phyloP scores from a whole-genome alignment of 2,888 invertebrate genomes.

The Melinopterus prodromus region DNA sequence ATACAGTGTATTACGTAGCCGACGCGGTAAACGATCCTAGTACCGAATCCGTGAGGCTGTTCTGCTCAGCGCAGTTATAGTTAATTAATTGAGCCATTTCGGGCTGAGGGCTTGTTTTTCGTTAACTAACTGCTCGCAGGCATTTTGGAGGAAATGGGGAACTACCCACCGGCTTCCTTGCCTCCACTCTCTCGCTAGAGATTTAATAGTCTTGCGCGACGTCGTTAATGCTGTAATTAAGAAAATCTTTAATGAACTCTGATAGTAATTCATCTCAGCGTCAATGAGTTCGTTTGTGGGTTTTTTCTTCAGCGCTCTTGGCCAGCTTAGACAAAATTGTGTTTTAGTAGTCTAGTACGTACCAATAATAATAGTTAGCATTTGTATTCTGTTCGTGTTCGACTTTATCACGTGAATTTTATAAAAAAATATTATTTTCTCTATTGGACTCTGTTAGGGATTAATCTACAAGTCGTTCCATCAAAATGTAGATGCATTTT shows the following conservation, averaged over 20 bases:
- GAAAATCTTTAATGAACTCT: slow-evolving; percentile 4
- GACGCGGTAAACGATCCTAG: not conserved
- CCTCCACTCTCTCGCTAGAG: not conserved
- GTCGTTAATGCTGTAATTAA: not conserved
- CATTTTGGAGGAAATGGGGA: not conserved
- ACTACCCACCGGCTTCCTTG: not conserved
- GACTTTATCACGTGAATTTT: no score
- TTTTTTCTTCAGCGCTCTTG: not conserved
- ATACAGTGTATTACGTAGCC: not conserved
- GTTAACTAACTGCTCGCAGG: slow-evolving; percentile 4
- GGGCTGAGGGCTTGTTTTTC: slow-evolving; percentile 4
- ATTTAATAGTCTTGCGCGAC: not conserved
- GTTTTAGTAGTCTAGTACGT: not conserved
- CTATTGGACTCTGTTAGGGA: no score
- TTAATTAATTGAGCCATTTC: slow-evolving; percentile 4
- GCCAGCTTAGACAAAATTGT: not conserved
- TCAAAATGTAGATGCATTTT: no score
- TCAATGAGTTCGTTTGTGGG: not conserved
- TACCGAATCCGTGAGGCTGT: not conserved
- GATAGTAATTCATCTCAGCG: not conserved
- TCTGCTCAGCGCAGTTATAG: not conserved
- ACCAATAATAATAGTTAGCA: no score
- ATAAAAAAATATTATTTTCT: no score
- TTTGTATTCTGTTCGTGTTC: no score
- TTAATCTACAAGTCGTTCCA: no score